Percentiles rank a stretch among this genome's conserved stretches.
Conservation (phyloP, 2,888 invertebrate genomes). For the Apotomis turbidana region DNA sequence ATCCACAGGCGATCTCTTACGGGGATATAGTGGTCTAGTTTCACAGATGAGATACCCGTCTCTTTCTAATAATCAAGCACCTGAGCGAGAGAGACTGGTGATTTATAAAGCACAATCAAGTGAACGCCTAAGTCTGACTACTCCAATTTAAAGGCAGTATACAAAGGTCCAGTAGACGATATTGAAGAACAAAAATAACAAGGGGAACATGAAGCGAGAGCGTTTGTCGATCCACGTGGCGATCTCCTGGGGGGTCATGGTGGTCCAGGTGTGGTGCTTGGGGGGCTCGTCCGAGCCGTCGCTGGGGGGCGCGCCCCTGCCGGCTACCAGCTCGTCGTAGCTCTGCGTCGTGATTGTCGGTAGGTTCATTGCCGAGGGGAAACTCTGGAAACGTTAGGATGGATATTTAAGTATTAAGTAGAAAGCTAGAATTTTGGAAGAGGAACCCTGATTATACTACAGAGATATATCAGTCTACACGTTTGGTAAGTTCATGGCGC, state of each 20-base stretch:
- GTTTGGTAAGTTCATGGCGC: no score
- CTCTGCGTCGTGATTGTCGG: slow-evolving; percentile 88
- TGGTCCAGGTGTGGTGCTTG: slow-evolving; percentile 86
- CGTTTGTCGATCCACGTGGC: slow-evolving; percentile 94
- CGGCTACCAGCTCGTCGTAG: slow-evolving; percentile 83
- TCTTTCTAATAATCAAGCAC: no score
- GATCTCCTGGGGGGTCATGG: slow-evolving; percentile 94
- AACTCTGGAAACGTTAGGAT: slow-evolving; percentile 78
- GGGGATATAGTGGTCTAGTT: slow-evolving; percentile 93
- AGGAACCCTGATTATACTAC: no score
- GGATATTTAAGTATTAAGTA: not conserved
- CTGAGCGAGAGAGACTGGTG: no score
- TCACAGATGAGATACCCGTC: no score
- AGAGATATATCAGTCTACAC: no score
- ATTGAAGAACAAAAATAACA: slow-evolving; percentile 91
- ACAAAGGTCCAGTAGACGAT: slow-evolving; percentile 91
- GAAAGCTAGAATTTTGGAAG: no score
- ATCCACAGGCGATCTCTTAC: slow-evolving; percentile 95
- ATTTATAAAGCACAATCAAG: no score
- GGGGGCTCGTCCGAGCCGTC: slow-evolving; percentile 70
- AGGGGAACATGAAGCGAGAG: slow-evolving; percentile 90
- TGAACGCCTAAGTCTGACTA: not conserved
- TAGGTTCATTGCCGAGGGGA: slow-evolving; percentile 85
- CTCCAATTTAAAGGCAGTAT: slow-evolving; percentile 75
- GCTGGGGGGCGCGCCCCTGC: slow-evolving; percentile 58